Percentiles rank a stretch among this genome's conserved stretches.
phyloP scores from a whole-genome alignment of 1,140 invertebrate species.

The Tetramorium alpestre region DNA sequence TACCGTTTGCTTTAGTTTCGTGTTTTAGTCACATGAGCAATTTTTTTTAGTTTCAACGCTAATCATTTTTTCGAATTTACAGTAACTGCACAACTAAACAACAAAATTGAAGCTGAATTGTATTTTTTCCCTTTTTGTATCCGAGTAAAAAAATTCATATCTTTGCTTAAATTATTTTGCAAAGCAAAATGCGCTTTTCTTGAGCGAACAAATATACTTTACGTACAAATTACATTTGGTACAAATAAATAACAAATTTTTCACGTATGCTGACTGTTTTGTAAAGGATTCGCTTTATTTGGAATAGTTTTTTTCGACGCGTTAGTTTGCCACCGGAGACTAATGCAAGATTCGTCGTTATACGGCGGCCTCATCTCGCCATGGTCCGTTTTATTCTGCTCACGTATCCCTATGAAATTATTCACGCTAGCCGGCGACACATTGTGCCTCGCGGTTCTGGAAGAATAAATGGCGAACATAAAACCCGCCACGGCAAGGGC shows the following conservation, averaged over 20 bases:
- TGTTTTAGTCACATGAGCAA: background rate
- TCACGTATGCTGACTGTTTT: background rate
- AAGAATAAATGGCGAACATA: slow-evolving; percentile 50
- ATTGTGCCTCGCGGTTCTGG: slow-evolving; percentile 51
- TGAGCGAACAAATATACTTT: background rate
- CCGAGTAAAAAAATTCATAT: background rate
- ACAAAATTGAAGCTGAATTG: background rate
- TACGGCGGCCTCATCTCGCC: slow-evolving; percentile 35
- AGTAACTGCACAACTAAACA: background rate
- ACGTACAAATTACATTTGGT: background rate
- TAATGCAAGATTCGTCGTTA: slow-evolving; percentile 52
- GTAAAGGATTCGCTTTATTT: background rate
- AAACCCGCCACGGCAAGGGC: slow-evolving; percentile 11
- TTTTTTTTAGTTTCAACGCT: background rate
- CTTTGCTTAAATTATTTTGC: background rate
- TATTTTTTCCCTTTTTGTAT: background rate
- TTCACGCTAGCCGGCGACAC: slow-evolving; percentile 51
- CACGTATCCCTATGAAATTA: slow-evolving; percentile 54
- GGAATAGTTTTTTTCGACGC: background rate
- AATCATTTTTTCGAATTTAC: background rate
- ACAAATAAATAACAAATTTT: slow-evolving; percentile 9
- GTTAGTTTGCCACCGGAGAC: background rate
- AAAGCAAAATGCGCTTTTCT: background rate
- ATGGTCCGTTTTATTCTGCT: slow-evolving; percentile 42
- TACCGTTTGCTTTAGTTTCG: slow-evolving; percentile 9